phyloP scores from a whole-genome alignment of 2,888 invertebrate species.

The Sphinx pinastri region DNA sequence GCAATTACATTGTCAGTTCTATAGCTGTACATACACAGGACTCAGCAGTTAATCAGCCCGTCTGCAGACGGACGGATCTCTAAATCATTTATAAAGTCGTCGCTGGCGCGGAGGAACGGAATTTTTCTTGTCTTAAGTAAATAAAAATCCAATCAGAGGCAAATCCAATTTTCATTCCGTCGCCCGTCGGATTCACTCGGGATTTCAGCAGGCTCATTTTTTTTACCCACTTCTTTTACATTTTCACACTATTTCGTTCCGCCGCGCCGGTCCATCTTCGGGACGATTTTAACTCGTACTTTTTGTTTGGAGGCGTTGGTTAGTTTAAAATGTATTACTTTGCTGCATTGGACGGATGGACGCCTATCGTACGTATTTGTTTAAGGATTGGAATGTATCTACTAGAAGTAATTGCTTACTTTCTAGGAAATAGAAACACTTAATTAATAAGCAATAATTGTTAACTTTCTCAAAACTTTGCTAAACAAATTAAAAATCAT shows the following conservation, averaged over 20 bases:
- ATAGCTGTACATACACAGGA: constrained; percentile 11
- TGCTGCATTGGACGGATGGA: constrained; percentile 6
- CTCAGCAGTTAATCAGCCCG: constrained; percentile 58
- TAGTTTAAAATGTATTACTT: constrained; percentile 25
- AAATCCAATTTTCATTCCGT: constrained; percentile 83
- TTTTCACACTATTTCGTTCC: constrained; percentile 71
- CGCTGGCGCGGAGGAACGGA: constrained; percentile 53
- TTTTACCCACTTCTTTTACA: constrained; percentile 56
- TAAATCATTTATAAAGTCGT: constrained; percentile 81
- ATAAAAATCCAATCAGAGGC: constrained; percentile 83
- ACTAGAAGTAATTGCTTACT: too few species aligned
- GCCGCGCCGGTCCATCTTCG: constrained; percentile 44
- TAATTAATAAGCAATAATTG: too few species aligned
- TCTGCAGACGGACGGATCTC: constrained; percentile 45
- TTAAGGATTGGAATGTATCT: too few species aligned
- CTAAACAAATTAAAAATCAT: too few species aligned
- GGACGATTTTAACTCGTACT: constrained; percentile 32
- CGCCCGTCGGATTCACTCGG: constrained; percentile 72
- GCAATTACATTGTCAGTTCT: background rate
- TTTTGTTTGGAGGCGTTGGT: constrained; percentile 7
- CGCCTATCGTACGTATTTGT: too few species aligned
- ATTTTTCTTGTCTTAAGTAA: constrained; percentile 84
- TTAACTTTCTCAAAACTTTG: too few species aligned
- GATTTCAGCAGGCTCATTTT: constrained; percentile 67
- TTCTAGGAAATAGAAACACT: too few species aligned